These are phyloP conservation scores for Rhinophrynus dorsalis DNA, from an alignment of 2,797 vertebrate species.

Conservation along the genomic window DNA sequence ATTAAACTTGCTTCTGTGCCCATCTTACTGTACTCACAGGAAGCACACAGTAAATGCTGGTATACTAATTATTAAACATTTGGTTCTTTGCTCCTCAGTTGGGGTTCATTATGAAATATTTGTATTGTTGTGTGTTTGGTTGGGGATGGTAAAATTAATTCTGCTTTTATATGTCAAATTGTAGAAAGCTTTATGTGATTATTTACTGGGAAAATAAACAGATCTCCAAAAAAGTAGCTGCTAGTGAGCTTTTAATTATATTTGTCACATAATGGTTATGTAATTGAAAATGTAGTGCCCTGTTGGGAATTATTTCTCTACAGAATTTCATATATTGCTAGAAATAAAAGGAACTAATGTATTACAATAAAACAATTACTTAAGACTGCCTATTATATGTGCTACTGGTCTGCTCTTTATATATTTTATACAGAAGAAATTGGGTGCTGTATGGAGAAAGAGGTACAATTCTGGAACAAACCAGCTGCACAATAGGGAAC, in stretches of 20 bases:
- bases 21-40: too few species aligned
- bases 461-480: too few species aligned
- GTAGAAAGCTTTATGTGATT: background rate
- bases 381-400: background rate
- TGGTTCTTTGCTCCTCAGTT: background rate
- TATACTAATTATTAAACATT: background rate
- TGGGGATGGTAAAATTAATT: background rate
- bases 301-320: background rate
- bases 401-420: background rate
- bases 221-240: background rate
- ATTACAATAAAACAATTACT: too few species aligned
- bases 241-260: slow-evolving; percentile 5
- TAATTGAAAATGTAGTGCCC: slow-evolving; percentile 11
- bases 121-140: background rate
- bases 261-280: background rate
- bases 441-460: too few species aligned
- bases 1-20: too few species aligned
- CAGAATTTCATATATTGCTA: background rate
- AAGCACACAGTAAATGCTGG: background rate
- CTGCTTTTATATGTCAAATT: background rate
- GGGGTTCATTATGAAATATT: background rate
- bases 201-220: background rate
- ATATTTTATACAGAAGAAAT: too few species aligned
- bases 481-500: background rate
- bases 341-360: background rate